A percentile compares a stretch with the other conserved stretches of the same genome.
Conservation (phyloP, 2,888 invertebrate species). For the Rhagonycha fulva region DNA sequence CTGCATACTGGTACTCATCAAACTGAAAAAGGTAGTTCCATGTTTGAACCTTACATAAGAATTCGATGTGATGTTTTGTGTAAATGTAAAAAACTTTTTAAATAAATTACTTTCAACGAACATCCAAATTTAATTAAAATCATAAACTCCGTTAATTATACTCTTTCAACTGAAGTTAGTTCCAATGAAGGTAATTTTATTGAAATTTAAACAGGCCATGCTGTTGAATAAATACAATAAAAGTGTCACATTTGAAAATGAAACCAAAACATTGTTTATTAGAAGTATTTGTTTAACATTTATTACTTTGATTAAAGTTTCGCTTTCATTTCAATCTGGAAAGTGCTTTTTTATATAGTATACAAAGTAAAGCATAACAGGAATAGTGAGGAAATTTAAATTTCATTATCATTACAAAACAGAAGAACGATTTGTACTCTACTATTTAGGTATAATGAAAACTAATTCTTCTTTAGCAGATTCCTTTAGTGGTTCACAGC, state of each 20-base stretch:
- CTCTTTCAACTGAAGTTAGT: conserved; percentile 9
- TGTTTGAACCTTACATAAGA: neutral
- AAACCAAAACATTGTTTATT: neutral
- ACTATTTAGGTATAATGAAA: neutral
- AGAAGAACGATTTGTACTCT: neutral
- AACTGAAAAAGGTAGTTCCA: conserved; percentile 12
- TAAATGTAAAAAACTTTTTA: neutral
- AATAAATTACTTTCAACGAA: neutral
- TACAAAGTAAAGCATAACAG: neutral
- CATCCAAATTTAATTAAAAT: conserved; percentile 3
- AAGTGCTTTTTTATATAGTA: neutral
- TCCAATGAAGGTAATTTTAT: conserved; percentile 13
- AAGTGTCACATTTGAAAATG: conserved; percentile 12
- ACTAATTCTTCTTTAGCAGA: conserved; percentile 9
- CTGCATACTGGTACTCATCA: conserved; percentile 32
- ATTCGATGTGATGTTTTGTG: neutral
- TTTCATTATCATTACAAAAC: neutral
- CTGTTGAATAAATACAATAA: conserved; percentile 10
- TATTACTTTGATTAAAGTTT: neutral
- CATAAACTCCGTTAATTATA: conserved; percentile 12
- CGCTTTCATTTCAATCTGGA: neutral
- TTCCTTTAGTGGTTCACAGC: conserved; percentile 56
- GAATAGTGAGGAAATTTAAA: neutral
- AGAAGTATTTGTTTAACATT: neutral
- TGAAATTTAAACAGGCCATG: conserved; percentile 7